Conservation (phyloP, 2,113 vertebrate species). For the Panthera uncia region DNA sequence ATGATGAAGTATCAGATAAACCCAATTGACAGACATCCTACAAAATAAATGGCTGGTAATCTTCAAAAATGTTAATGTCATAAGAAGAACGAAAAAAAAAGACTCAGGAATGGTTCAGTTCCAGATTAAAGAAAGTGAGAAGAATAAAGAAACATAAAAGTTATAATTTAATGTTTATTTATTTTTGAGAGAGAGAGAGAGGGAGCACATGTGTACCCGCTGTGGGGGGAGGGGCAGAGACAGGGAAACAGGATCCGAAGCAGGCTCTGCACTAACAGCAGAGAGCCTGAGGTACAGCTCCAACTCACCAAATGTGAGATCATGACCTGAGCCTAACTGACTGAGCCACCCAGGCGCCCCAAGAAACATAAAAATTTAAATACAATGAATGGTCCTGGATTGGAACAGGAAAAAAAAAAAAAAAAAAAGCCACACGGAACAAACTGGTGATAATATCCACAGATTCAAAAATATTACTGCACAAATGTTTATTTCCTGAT, state of each 20-base stretch:
- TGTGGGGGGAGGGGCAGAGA: too few species aligned
- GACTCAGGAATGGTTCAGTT: neutral
- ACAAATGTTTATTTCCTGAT: neutral
- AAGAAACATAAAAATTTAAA: constrained; percentile 13
- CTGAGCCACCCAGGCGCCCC: too few species aligned
- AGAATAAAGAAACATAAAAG: neutral
- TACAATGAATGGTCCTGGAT: neutral
- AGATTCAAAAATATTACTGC: neutral
- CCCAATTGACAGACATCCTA: neutral
- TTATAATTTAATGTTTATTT: too few species aligned
- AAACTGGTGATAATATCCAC: neutral
- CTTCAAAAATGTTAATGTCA: neutral
- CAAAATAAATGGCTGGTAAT: constrained; percentile 12
- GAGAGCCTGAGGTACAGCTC: too few species aligned
- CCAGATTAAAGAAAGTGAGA: neutral
- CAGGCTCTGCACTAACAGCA: too few species aligned
- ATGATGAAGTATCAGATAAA: neutral
- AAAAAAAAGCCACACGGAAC: neutral
- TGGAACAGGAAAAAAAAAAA: neutral
- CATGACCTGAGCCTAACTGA: too few species aligned
- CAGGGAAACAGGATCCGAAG: too few species aligned
- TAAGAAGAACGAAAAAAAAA: neutral
- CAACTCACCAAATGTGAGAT: too few species aligned
- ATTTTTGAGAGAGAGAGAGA: too few species aligned
- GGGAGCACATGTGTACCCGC: too few species aligned